Percentiles rank a stretch among this genome's conserved stretches.
Evolutionary conservation across 2,888 invertebrate genomes (phyloP).

Genomic region (Sceliomorpha sp.): DNA sequence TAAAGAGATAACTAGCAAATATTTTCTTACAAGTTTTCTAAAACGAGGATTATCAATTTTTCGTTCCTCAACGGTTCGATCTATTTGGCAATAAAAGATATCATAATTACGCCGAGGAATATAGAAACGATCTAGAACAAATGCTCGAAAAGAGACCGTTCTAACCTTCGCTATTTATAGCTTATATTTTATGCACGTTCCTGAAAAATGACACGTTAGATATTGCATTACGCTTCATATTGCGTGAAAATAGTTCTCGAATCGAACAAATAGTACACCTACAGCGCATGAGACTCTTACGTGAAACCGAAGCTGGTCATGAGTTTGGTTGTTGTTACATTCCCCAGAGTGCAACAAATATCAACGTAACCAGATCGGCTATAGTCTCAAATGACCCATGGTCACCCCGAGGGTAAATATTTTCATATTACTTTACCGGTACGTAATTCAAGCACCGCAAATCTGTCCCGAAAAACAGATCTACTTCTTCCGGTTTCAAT

Average conservation of each 20-base stretch:
- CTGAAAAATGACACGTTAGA: no score
- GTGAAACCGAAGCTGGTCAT: constrained; percentile 65
- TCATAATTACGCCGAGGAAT: no score
- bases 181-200: no score
- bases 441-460: constrained; percentile 75
- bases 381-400: constrained; percentile 76
- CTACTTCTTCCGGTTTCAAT: constrained; percentile 51
- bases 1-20: constrained; percentile 22
- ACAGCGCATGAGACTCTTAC: constrained; percentile 23
- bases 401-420: constrained; percentile 75
- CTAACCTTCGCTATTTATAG: no score
- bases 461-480: constrained; percentile 59
- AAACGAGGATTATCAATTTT: neutral
- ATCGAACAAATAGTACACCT: constrained; percentile 4
- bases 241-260: neutral
- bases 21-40: no score
- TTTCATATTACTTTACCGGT: constrained; percentile 77
- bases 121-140: no score
- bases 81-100: no score
- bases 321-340: constrained; percentile 70
- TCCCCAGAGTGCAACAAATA: constrained; percentile 62
- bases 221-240: neutral
- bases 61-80: neutral
- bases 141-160: no score
- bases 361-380: constrained; percentile 75